Base-by-base conservation (phyloP, 2,113 vertebrate genomes). In the Vicugna pacos region DNA sequence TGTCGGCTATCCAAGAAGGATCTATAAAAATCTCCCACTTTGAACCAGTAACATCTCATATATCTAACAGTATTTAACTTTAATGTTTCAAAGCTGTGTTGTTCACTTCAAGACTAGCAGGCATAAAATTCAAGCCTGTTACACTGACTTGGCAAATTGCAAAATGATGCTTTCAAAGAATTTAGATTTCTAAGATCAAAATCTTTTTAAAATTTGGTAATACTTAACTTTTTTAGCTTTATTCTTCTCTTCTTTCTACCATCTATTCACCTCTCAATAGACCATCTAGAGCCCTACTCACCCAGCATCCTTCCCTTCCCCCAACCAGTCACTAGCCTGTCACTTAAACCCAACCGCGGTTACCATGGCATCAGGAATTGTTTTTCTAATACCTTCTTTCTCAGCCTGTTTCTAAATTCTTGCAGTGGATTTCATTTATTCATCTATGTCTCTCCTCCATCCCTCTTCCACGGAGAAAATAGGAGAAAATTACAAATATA, bases 91-190 rank as follows among this genome's bases (percentile, higher is more conserved):
- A 92, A 70, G 20, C 22, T 35, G 14, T 52, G 64, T 20, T 77
- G 20, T 48, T 81, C 69, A 35, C 42, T 72, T 32, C 48, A 48
- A n/a, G 52, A 88, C 12, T 62, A 22, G 52, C 9, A 89, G 81
- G 52, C 30, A 1, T 32, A 73, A 48, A 14, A 38, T 32, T 80
- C 52, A 65, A 75, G 50, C 48, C 48, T 77, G 19, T 92, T 76
- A 81, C 1, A 60, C 12, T 64, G 75, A 92, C 50, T 54, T 93
- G 46, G 50, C 52, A 81, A 91, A 60, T 5, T 54, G 7, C 42
- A 80, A 94, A 96, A 88, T 38, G n/a, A 93, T 6, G 22, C 50
- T 96, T 96, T 96, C 26, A 69, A 95, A 73, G 26, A 80, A 91
- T 65, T 83, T 82, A 83, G 62, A 91, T 75, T 81, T 73, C 67